These are phyloP conservation scores for Stenodema calcarata DNA, from an alignment of 2,888 invertebrate species.

Conservation along the genomic window DNA sequence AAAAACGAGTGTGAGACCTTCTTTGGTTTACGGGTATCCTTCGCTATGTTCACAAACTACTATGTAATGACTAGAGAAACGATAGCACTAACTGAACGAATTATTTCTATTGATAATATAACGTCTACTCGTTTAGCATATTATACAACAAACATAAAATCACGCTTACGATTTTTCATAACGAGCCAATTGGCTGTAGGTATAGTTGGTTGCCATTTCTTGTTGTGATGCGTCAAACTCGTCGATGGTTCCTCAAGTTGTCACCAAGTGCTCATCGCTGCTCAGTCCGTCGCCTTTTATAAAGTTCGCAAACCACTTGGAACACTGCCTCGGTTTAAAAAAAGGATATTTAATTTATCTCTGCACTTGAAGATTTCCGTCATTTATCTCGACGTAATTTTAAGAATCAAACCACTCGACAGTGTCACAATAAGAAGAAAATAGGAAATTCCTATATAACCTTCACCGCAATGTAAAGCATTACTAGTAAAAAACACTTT, in stretches of 20 bases:
- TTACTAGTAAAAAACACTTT: too few relatives aligned
- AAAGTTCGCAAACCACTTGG: not conserved
- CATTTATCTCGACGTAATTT: not conserved
- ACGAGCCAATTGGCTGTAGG: constrained; percentile 7
- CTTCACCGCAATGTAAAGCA: too few relatives aligned
- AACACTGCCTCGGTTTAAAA: not conserved
- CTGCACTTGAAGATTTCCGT: not conserved
- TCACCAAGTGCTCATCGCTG: not conserved
- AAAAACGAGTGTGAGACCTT: too few relatives aligned
- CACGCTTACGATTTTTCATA: constrained; percentile 18
- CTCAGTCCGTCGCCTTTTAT: not conserved
- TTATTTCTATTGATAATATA: too few relatives aligned
- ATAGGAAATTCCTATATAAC: too few relatives aligned
- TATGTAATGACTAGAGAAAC: too few relatives aligned
- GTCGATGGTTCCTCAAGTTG: not conserved
- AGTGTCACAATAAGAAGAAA: too few relatives aligned
- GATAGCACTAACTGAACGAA: too few relatives aligned
- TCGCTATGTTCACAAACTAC: too few relatives aligned
- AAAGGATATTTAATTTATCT: not conserved
- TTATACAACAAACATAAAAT: not conserved
- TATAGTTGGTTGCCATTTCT: constrained; percentile 22
- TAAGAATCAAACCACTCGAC: not conserved
- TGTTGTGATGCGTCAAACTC: not conserved
- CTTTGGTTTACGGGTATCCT: too few relatives aligned
- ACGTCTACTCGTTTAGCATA: too few relatives aligned